Evolutionary conservation across 2,797 vertebrate species (phyloP), one percentile per base, ranked within the genome.

Genomic region (Sebastes paucispinis): DNA sequence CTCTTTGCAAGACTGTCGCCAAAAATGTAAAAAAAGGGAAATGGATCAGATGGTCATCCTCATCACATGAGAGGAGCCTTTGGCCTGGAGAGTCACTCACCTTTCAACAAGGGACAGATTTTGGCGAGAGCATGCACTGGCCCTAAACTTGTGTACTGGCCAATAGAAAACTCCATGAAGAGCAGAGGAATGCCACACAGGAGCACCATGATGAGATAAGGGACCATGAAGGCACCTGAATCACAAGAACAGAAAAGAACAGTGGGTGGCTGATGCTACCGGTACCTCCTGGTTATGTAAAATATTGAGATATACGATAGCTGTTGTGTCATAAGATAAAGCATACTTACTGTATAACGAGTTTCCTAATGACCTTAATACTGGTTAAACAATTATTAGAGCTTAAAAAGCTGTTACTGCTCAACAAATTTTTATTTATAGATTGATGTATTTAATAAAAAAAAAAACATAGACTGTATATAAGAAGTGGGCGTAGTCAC

Each of bases 31-130:
- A 4, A 50, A 4, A 50, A 25, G 6, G 13, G 22, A 74, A 60
- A 13, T 12, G 3, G 4, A 43, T 59, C n/a, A n/a, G 54, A 72
- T 29, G 10, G 29, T 75, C 13, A 24, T 73, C 50, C 24, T 4
- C 3, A 6, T 57, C 65, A 60, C 34, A 22, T 25, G 2, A 47
- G 32, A 43, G 10, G 31, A 75, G 6, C 8, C 8, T 66, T 36
- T 58, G 14, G 22, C 14, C 72, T 55, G 52, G n/a, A 77, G 12
- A 68, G 54, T 77, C 55, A 90, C 95, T 93, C 85, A 96, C 96
- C 96, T 96, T 96, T 96, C 16, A 96, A 88, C 63, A 96, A 83
- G 13, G 96, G 96, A 58, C 96, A 96, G 62, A 96, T 86, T 91
- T 94, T 94, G 47, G 91, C 82, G 1, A 96, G 59, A 75, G 92